phyloP scores from a whole-genome alignment of 2,797 vertebrate species.

The Microctenopoma stevenorrisi region DNA sequence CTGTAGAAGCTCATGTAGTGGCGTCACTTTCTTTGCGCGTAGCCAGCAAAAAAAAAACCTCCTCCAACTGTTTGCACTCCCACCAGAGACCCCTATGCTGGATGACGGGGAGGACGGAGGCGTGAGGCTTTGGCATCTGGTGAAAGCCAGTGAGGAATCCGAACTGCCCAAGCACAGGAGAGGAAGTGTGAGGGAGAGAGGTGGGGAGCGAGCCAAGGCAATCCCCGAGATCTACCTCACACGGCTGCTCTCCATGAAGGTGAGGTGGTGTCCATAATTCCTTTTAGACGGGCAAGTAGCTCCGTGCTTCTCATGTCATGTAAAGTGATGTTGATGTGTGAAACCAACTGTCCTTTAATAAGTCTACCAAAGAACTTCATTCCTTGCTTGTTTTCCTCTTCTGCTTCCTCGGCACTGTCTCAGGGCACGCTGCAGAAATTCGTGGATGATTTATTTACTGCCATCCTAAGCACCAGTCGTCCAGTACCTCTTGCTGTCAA shows the following conservation, averaged over 20 bases:
- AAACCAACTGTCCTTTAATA: neutral
- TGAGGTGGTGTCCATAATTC: constrained; percentile 46
- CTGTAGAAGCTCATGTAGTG: neutral
- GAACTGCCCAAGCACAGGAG: constrained; percentile 92
- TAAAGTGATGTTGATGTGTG: neutral
- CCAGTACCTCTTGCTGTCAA: constrained; percentile 97
- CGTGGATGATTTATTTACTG: constrained; percentile 96
- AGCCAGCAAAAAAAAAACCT: neutral
- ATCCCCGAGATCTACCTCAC: constrained; percentile 98
- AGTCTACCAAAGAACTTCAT: neutral
- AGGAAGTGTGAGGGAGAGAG: constrained; percentile 92
- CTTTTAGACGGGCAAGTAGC: too few species aligned
- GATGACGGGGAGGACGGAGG: constrained; percentile 96
- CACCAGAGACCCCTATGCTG: constrained; percentile 93
- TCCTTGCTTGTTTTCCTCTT: neutral
- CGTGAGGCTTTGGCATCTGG: constrained; percentile 93
- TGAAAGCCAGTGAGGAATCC: constrained; percentile 93
- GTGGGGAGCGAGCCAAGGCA: constrained; percentile 94
- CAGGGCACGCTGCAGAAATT: constrained; percentile 98
- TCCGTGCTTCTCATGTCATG: neutral
- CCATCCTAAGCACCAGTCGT: constrained; percentile 94
- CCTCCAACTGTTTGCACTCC: neutral
- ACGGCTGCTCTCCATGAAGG: constrained; percentile 97
- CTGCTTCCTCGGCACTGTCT: neutral
- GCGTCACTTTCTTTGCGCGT: neutral